phyloP scores from a whole-genome alignment of 2,888 invertebrate genomes.

The Drosophila mimetica region DNA sequence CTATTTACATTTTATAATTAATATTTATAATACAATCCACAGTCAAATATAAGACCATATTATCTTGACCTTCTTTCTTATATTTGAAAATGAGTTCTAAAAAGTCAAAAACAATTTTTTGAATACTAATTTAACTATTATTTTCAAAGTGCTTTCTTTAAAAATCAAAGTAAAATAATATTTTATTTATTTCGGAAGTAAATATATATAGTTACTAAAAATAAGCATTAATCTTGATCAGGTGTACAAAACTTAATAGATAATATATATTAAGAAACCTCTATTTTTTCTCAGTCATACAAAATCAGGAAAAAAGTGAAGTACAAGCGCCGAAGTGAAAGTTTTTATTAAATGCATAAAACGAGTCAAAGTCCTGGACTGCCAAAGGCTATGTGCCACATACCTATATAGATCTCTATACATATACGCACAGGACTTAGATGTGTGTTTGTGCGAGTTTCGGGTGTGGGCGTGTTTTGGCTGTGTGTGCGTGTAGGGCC shows the following conservation, averaged over 20 bases:
- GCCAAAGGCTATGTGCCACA: slow-evolving; percentile 45
- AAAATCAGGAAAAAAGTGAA: slow-evolving; percentile 33
- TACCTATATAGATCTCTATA: slow-evolving; percentile 1
- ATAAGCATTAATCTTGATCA: too few relatives aligned
- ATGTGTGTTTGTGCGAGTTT: slow-evolving; percentile 5
- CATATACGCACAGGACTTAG: background rate
- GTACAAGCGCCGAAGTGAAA: slow-evolving; percentile 66
- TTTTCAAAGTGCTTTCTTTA: too few relatives aligned
- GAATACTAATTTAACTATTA: too few relatives aligned
- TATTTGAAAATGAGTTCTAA: background rate
- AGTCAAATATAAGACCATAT: too few relatives aligned
- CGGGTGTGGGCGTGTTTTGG: slow-evolving; percentile 23
- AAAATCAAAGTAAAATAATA: too few relatives aligned
- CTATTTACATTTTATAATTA: too few relatives aligned
- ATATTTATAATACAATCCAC: too few relatives aligned
- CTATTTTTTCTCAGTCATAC: background rate
- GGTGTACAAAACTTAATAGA: too few relatives aligned
- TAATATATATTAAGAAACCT: background rate
- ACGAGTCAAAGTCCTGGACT: slow-evolving; percentile 63
- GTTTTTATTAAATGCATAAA: slow-evolving; percentile 78
- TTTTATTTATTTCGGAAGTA: too few relatives aligned
- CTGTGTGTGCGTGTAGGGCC: slow-evolving; percentile 54
- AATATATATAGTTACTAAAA: too few relatives aligned
- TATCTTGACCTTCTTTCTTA: background rate
- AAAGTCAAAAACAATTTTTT: too few relatives aligned